Percentiles rank a stretch among this genome's conserved stretches.
phyloP scores from a whole-genome alignment of 2,113 vertebrate genomes.

The Cnemophilus loriae region DNA sequence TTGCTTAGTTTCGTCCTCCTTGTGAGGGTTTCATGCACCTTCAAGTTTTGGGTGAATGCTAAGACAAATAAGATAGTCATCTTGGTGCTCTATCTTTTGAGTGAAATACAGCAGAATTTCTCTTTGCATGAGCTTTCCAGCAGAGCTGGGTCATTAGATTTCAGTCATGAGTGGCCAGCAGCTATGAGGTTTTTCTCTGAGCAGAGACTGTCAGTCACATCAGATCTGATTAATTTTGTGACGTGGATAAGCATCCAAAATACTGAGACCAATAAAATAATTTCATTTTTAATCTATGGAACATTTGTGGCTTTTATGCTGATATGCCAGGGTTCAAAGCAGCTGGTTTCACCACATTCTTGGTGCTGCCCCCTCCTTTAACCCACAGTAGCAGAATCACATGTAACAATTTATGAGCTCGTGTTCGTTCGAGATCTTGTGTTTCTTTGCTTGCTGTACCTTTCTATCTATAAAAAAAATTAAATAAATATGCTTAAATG shows the following conservation, averaged over 20 bases:
- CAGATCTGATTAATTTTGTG: background rate
- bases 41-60: background rate
- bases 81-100: background rate
- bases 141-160: background rate
- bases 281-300: background rate
- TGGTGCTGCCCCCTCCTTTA: conserved; percentile 22
- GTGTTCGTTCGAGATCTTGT: background rate
- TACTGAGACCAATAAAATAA: background rate
- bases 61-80: background rate
- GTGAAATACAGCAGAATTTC: background rate
- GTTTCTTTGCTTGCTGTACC: background rate
- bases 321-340: conserved; percentile 2
- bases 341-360: conserved; percentile 25
- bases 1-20: background rate
- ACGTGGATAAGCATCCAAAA: background rate
- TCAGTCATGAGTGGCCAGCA: background rate
- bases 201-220: background rate
- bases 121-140: background rate
- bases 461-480: background rate
- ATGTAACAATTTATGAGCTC: background rate
- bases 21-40: background rate
- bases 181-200: background rate
- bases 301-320: background rate
- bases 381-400: conserved; percentile 9
- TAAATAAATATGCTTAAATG: background rate